Percentiles rank a stretch among this genome's conserved stretches.
phyloP scores from a whole-genome alignment of 1,140 invertebrate genomes.

The Drosophila virilis region DNA sequence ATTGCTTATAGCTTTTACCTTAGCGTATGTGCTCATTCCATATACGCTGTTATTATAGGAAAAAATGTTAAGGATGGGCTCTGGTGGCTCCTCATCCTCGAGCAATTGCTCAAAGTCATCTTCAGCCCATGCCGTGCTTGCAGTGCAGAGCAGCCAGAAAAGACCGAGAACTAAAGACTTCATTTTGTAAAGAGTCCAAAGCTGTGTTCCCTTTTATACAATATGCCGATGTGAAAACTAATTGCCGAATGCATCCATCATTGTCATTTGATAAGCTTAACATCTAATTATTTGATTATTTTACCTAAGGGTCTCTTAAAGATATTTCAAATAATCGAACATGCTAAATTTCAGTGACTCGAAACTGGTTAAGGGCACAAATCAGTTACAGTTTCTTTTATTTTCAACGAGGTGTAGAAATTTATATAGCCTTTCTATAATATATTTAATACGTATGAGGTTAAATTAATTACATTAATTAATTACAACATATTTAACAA shows the following conservation, averaged over 20 bases:
- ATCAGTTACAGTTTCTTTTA: too few species aligned
- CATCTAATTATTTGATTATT: neutral
- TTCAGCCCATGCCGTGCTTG: conserved; percentile 5
- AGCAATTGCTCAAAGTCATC: neutral
- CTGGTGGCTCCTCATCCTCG: neutral
- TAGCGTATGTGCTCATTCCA: neutral
- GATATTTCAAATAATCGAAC: too few species aligned
- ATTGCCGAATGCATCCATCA: conserved; percentile 26
- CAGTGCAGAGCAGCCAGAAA: conserved; percentile 13
- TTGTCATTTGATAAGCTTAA: conserved; percentile 20
- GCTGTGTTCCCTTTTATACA: conserved; percentile 17
- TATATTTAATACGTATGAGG: too few species aligned
- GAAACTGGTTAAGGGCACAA: too few species aligned
- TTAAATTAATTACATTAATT: too few species aligned
- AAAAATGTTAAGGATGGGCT: neutral
- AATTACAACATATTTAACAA: too few species aligned
- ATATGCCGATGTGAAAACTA: neutral
- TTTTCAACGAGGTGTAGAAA: too few species aligned
- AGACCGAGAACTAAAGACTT: conserved; percentile 11
- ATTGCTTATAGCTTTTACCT: neutral
- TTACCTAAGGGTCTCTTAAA: too few species aligned
- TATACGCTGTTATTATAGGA: neutral
- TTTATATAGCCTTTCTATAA: too few species aligned
- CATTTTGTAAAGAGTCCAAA: conserved; percentile 13
- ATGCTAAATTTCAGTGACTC: too few species aligned